These are phyloP conservation scores for Bimastos eiseni DNA, from an alignment of 2,888 invertebrate species.

Conservation along the genomic window DNA sequence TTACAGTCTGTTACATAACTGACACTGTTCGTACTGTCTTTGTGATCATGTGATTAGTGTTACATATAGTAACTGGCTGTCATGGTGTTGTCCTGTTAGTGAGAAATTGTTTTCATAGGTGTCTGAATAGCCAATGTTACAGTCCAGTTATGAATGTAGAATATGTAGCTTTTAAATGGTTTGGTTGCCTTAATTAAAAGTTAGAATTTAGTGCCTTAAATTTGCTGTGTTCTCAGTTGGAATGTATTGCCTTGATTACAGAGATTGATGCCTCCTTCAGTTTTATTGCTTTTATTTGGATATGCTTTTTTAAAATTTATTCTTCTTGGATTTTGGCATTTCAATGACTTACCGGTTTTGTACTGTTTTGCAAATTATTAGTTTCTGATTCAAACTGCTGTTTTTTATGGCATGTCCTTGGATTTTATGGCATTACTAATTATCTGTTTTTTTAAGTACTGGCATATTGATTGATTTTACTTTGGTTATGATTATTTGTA, in stretches of 20 bases:
- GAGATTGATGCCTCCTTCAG: neutral
- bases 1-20: neutral
- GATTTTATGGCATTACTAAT: conserved; percentile 13
- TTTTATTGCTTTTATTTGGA: neutral
- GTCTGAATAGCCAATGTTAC: neutral
- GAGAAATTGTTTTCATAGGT: neutral
- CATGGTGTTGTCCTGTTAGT: neutral
- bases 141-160: neutral
- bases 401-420: neutral
- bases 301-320: neutral
- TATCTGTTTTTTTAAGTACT: neutral
- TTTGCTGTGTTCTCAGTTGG: neutral
- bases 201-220: conserved; percentile 4
- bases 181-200: neutral
- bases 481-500: neutral
- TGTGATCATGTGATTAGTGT: neutral
- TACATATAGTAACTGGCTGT: neutral
- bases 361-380: neutral
- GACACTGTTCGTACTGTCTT: neutral
- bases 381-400: neutral
- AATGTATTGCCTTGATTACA: neutral
- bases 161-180: neutral
- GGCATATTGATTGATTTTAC: neutral
- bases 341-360: neutral
- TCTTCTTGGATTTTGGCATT: neutral